Base-by-base conservation (phyloP, 2,797 vertebrate genomes). In the Paedocypris micromegethes region DNA sequence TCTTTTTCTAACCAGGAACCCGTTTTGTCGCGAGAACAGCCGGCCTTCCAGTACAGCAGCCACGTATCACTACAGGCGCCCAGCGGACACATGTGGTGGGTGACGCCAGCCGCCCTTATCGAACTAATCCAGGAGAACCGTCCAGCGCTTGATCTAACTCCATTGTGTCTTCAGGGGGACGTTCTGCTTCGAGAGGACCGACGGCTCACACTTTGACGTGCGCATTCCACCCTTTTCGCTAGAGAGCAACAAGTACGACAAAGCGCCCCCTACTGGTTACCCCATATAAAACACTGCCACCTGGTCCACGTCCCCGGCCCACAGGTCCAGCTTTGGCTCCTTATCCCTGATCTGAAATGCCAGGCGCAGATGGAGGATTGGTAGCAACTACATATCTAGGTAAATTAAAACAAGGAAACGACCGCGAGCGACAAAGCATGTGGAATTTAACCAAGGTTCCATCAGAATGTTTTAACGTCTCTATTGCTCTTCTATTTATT, bases 71-170 rank as follows among this genome's bases (percentile, higher is more conserved):
- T 98, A 76, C 96, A 98, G 67, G 95, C 96, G 8, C 96, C 96
- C 76, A 98, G 95, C 41, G 96, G 96, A 64, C 96, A 98, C 73
- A 98, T 98, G 96, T 98, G 96, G 96, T 98, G 75, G 92, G 92
- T 57, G 64, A 40, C 64, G 49, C 7, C 53, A 8, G n/a, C 37
- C n/a, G 0, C 43, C 40, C 4, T 3, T 37, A 37, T 3, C 23
- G 23, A 23, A 23, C 23, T 23, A 1, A 23, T 23, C 23, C 23
- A 23, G 23, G 23, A 23, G 23, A 23, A 23, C 23, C 23, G 1
- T 23, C 23, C n/a, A n/a, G n/a, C n/a, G n/a, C n/a, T 23, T 23
- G 23, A 23, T 23, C 23, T 23, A 23, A 23, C 23, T 1, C 23
- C 23, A 23, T 60, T 70, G 53, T 79, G 5, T 84, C 78, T 64